Percentiles rank a stretch among this genome's conserved stretches.
Evolutionary conservation across 2,797 vertebrate genomes (phyloP).

Genomic region (Arctocebus calabarensis): DNA sequence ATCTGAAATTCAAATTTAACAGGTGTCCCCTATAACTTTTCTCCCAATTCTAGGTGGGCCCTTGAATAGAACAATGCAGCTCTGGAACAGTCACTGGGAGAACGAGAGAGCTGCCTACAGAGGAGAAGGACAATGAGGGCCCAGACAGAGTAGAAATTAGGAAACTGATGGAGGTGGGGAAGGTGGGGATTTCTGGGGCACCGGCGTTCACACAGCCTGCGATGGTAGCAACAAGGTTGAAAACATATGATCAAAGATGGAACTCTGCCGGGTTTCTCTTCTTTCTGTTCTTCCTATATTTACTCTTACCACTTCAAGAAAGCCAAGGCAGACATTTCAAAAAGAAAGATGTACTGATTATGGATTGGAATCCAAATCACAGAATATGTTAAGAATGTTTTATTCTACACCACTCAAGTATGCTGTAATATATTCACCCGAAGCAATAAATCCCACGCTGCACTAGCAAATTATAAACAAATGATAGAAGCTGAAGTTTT

Average conservation of each 20-base stretch:
- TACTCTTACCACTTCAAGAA: conserved; percentile 68
- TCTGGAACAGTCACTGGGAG: not conserved
- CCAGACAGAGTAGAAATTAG: not conserved
- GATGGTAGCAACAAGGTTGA: conserved; percentile 49
- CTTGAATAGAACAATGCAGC: conserved; percentile 1
- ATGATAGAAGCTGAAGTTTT: conserved; percentile 73
- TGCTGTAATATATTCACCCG: conserved; percentile 76
- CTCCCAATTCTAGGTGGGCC: not conserved
- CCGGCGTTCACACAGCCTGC: not conserved
- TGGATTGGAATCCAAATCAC: conserved; percentile 78
- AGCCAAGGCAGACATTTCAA: conserved; percentile 70
- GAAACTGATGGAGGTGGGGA: not conserved
- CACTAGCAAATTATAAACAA: conserved; percentile 77
- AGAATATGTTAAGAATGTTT: conserved; percentile 79
- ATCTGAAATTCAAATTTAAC: conserved; percentile 29
- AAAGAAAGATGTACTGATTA: conserved; percentile 76
- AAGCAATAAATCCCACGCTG: conserved; percentile 74
- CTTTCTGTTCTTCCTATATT: conserved; percentile 40
- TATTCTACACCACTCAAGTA: conserved; percentile 73
- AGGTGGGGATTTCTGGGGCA: not conserved
- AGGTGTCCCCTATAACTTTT: conserved; percentile 16
- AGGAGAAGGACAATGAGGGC: not conserved
- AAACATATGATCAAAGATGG: not conserved
- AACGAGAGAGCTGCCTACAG: not conserved
- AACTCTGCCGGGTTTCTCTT: conserved; percentile 31